Evolutionary conservation across 2,113 vertebrate genomes (phyloP), one percentile per base, ranked within the genome.

Genomic region (Acrocephalus kingi): DNA sequence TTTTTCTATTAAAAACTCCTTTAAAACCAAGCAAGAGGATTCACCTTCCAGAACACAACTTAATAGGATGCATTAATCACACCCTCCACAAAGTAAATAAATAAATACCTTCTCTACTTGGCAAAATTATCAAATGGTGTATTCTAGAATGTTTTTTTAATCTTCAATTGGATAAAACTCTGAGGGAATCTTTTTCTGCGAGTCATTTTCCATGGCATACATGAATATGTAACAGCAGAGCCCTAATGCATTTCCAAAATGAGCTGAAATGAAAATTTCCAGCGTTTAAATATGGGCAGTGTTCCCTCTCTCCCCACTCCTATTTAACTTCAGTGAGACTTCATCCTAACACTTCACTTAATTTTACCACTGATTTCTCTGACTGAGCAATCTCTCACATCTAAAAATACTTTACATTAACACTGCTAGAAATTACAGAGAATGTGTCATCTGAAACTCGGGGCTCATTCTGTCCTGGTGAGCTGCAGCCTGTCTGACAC

Each of bases 361-460:
- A 91, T 91, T 94, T 71, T 45, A 80, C 43, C 33, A 77, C 61
- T 89, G 68, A 91, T 89, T 83, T 88, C 87, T 78, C 67, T 88
- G 84, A 82, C 21, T 0, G 0, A 94, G 63, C 52, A 76, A 1
- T 74, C 80, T 59, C 48, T 54, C 31, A 46, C 85, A 77, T 51
- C 45, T 85, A 90, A 68, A 75, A 73, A 58, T 67, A 24, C 30
- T 63, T 90, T 12, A 7, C 61, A 83, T 84, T 71, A 93, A 45
- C 33, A 49, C 31, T 67, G 74, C 87, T 67, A 23, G 51, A 78
- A 89, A 82, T 43, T 1, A 30, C 2, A 93, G 91, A 41, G 79
- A 61, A 82, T 2, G 5, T 33, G 62, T 69, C 88, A 61, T 33
- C 24, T 72, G 41, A 33, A 78, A 49, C 49, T 55, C 14, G 55